phyloP scores from a whole-genome alignment of 2,797 vertebrate species.

The Cottoperca gobio region DNA sequence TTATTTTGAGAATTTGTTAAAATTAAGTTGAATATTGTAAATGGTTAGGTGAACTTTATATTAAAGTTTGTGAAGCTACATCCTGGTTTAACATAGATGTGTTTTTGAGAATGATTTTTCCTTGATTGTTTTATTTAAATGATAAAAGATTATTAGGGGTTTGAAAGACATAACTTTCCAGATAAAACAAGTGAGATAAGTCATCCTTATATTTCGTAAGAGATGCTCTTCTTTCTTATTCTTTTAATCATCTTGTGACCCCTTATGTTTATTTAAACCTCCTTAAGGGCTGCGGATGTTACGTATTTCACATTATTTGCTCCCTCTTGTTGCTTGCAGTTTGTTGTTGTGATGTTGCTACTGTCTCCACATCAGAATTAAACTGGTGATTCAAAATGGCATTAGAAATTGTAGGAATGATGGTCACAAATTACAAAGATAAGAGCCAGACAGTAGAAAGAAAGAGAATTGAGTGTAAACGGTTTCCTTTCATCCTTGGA shows the following conservation, averaged over 20 bases:
- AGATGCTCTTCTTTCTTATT: neutral
- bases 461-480: neutral
- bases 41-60: neutral
- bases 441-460: neutral
- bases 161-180: too few relatives aligned
- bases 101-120: neutral
- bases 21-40: neutral
- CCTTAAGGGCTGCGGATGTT: neutral
- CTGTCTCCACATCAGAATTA: neutral
- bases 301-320: neutral
- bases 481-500: neutral
- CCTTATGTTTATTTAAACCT: neutral
- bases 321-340: neutral
- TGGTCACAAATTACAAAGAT: conserved; percentile 7
- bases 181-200: too few relatives aligned
- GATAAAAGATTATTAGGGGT: rapidly evolving
- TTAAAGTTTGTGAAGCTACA: neutral
- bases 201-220: neutral
- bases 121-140: neutral
- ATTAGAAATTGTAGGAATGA: conserved; percentile 6
- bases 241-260: neutral
- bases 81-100: neutral
- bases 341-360: neutral
- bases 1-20: neutral
- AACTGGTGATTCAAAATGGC: neutral